phyloP scores from a whole-genome alignment of 1,140 invertebrate genomes.

The Homarus americanus region DNA sequence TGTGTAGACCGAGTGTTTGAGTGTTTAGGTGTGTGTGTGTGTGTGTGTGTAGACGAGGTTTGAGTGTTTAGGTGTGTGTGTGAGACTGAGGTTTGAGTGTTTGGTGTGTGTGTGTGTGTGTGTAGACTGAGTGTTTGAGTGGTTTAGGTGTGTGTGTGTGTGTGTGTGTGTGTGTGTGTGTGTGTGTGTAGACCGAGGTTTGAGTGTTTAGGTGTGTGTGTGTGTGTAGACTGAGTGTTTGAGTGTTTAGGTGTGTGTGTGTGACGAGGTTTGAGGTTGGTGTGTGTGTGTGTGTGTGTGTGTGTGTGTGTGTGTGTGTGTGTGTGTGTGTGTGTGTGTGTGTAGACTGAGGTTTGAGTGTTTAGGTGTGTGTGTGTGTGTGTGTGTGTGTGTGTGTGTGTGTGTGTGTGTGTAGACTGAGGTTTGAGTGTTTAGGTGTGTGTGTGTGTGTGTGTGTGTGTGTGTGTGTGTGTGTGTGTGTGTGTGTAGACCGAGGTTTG shows the following conservation, averaged over 20 bases:
- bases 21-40: background rate
- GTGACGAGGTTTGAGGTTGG: background rate
- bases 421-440: background rate
- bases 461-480: slow-evolving; percentile 6
- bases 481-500: no score
- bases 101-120: no score
- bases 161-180: no score
- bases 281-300: slow-evolving; percentile 2
- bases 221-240: no score
- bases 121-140: background rate
- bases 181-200: no score
- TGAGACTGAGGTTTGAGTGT: background rate
- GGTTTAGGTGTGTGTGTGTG: background rate
- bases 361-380: background rate
- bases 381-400: slow-evolving; percentile 13
- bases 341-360: background rate
- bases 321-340: background rate
- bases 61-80: no score
- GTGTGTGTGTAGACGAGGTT: background rate
- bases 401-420: background rate
- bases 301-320: slow-evolving; percentile 5
- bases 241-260: background rate
- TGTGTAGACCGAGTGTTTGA: no score
- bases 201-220: no score
- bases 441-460: background rate